Conservation (phyloP, 2,797 vertebrate species). For the Typhlichthys eigenmanni region DNA sequence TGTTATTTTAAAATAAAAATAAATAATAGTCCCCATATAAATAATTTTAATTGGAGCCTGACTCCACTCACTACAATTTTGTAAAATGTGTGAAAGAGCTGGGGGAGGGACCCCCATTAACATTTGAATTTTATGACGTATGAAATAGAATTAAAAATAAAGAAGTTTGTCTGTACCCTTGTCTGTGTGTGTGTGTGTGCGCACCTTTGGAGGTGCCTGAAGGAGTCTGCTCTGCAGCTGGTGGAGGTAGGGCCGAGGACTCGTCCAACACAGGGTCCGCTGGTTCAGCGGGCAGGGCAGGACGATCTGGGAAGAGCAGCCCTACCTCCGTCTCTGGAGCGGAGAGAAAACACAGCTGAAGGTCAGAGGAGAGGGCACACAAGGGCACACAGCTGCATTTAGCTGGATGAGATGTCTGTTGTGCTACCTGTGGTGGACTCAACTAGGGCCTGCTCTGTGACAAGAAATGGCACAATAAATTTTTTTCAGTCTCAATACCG, state of each 20-base stretch:
- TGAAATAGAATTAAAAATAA: background rate
- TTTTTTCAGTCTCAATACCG: too few relatives aligned
- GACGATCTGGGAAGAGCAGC: slow-evolving; percentile 18
- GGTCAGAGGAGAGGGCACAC: slow-evolving; percentile 1
- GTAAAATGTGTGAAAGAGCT: too few relatives aligned
- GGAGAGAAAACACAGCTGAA: slow-evolving; percentile 5
- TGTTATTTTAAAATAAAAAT: too few relatives aligned
- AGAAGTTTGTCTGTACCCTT: background rate
- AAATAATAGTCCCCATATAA: too few relatives aligned
- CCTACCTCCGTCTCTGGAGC: slow-evolving; percentile 34
- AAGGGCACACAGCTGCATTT: too few relatives aligned
- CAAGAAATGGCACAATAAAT: background rate
- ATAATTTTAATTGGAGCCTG: too few relatives aligned
- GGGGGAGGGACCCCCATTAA: too few relatives aligned
- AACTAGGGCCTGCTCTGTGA: slow-evolving; percentile 4
- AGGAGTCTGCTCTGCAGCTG: slow-evolving; percentile 22
- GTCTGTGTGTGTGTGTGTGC: background rate
- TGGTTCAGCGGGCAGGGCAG: slow-evolving; percentile 5
- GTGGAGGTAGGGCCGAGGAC: background rate
- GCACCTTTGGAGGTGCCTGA: slow-evolving; percentile 46
- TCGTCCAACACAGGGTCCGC: slow-evolving; percentile 28
- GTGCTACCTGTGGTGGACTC: background rate
- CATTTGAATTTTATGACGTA: too few relatives aligned
- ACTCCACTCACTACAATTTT: too few relatives aligned
- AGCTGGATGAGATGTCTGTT: background rate